These are phyloP conservation scores for Busseola fusca DNA, from an alignment of 2,888 invertebrate species.

Conservation along the genomic window DNA sequence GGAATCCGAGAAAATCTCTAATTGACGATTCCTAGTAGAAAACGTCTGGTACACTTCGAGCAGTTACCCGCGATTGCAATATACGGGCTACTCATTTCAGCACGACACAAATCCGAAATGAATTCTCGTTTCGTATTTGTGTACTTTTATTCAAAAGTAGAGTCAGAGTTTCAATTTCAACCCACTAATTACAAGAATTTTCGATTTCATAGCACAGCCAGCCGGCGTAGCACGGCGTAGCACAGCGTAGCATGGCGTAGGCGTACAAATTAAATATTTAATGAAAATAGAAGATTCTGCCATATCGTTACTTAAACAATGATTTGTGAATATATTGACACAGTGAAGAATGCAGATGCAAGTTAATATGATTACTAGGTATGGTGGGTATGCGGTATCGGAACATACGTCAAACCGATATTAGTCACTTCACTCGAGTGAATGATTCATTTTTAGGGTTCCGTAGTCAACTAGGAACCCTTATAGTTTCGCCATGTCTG, in stretches of 20 bases:
- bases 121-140: no score
- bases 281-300: background rate
- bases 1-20: background rate
- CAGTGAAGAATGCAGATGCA: background rate
- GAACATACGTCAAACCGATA: background rate
- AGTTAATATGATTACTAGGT: background rate
- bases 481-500: no score
- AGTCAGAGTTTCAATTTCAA: background rate
- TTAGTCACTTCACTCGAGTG: background rate
- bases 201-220: background rate
- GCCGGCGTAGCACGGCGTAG: constrained; percentile 24
- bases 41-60: background rate
- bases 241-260: constrained; percentile 31
- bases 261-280: no score
- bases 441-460: background rate
- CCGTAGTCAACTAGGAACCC: no score
- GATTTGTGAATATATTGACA: background rate
- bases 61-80: no score
- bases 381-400: background rate
- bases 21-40: background rate
- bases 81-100: background rate
- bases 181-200: background rate
- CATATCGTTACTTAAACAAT: background rate
- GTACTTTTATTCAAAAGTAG: no score
- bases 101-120: background rate